Base-by-base conservation (phyloP, 2,113 vertebrate genomes). In the Jacana jacana region DNA sequence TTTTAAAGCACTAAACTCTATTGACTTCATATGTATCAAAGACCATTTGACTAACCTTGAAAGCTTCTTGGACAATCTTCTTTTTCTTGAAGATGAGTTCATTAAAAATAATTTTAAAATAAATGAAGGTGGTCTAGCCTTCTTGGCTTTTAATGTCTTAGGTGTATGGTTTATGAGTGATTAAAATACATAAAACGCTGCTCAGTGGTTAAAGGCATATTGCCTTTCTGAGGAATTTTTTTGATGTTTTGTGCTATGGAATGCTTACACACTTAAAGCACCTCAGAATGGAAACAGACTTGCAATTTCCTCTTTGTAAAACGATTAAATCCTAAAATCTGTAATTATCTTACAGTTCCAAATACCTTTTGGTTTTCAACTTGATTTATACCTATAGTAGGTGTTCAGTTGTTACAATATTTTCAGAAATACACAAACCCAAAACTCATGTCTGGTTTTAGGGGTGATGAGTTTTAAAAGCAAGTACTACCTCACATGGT, bases 11-110 rank as follows among this genome's bases (percentile, higher is more conserved):
- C 19, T 84, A 54, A 84, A 65, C 20, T 77, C 42, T 72, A 5
- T 63, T 90, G 69, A 35, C 31, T 57, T 86, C 42, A 55, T 48
- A 31, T 72, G 24, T 58, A n/a, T 81, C 57, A 88, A 68, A 84
- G 93, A n/a, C 37, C 44, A 54, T 68, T 90, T 89, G 31, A 90
- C 73, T 94, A 71, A 86, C 88, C 93, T 91, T 75, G 93, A 66
- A 91, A 91, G 39, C 39, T 46, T 80, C 6, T 65, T 73, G 22
- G 31, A 49, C 42, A 82, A 5, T 27, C 46, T 71, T 49, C 44
- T 30, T 96, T 92, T 86, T 96, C 88, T 72, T 66, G 39, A 81
- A 68, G 35, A 61, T 87, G 35, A 93, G 65, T 81, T 91, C 7
- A 60, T 63, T 48, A 81, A 88, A 92, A 93, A 57, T 76, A 71